Percentiles rank a stretch among this genome's conserved stretches.
Conservation (phyloP, 1,140 invertebrate species). For the Eupristina koningsbergeri region DNA sequence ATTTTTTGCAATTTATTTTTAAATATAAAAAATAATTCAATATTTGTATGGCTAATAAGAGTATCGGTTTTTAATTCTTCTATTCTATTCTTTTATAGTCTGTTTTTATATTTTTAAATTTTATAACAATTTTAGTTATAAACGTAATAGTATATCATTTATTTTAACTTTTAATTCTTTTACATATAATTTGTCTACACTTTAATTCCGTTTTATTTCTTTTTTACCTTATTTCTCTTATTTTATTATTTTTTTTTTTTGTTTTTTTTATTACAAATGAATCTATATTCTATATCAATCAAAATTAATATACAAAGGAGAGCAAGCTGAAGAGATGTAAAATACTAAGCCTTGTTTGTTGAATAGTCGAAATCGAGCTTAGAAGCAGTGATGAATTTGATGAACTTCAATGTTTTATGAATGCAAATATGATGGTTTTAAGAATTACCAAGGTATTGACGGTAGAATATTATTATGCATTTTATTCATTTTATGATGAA, state of each 20-base stretch:
- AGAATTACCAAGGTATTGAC: conserved; percentile 69
- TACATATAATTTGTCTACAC: no score
- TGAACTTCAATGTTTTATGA: no score
- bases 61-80: no score
- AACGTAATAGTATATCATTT: no score
- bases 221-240: neutral
- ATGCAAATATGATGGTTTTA: conserved; percentile 67
- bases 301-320: neutral
- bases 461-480: conserved; percentile 61
- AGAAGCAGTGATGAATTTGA: no score
- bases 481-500: neutral
- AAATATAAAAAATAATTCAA: no score
- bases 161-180: no score
- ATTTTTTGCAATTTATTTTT: no score
- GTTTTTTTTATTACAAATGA: neutral
- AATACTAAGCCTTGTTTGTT: conserved; percentile 8
- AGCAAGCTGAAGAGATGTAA: conserved; percentile 22
- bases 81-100: no score
- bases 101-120: no score
- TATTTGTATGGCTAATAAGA: no score
- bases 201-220: neutral
- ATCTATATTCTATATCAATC: neutral
- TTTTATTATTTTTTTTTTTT: neutral
- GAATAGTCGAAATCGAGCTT: conserved; percentile 25
- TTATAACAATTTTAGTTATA: no score